Evolutionary conservation across 2,888 invertebrate genomes (phyloP), one percentile per base, ranked within the genome.

Genomic region (Pheosia gnoma): DNA sequence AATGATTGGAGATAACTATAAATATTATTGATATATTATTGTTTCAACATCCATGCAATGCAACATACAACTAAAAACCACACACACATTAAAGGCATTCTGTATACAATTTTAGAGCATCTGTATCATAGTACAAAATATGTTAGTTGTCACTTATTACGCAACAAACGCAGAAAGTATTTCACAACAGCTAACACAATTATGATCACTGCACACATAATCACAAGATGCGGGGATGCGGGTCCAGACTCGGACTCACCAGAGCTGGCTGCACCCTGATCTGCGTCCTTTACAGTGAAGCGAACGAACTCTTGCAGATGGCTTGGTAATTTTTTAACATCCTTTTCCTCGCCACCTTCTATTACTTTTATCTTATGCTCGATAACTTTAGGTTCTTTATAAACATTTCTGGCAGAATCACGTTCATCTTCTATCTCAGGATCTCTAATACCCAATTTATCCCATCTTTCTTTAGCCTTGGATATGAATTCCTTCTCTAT

Each of bases 261-360:
- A 77, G 92, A 88, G 71, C 84, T 83, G 71, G 86, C 94, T 89
- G 94, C 94, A 89, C 94, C 94, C 75, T 94, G 93, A 70, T 93
- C 91, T 75, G 93, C 91, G 72, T 94, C 93, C 68, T 89, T 90
- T 47, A 89, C 86, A 52, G 95, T 94, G 76, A 96, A 95, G 80
- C 94, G 95, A 75, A 97, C 95, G 83, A 97, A 97, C 79, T 97
- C 97, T 81, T 95, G 95, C 80, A 97, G 94, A 87, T 97, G 97
- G 78, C 94, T 95, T 5, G 97, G 97, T 66, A 97, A 92, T 66
- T 94, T 94, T 61, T 93, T 93, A 55, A 95, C 92, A 77, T 95
- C 95, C 64, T 94, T 95, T 80, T 95, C 94, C 87, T 94, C 80
- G 77, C 94, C 82, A 64, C 96, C 96, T 81, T 96, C 96, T 56